phyloP scores from a whole-genome alignment of 1,140 invertebrate species.

The Spodoptera litura region DNA sequence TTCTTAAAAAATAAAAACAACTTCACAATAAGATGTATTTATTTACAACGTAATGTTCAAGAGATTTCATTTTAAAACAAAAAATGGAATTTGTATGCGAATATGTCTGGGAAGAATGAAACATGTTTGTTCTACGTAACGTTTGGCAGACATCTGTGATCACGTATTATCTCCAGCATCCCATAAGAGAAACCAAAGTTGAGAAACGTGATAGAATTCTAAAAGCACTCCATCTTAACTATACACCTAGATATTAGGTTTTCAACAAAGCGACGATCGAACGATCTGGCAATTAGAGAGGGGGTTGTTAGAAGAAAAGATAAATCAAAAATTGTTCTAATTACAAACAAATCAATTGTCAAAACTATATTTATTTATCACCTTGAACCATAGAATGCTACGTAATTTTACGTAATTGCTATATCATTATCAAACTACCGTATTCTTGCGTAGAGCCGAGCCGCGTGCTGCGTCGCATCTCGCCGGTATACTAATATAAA shows the following conservation, averaged over 20 bases:
- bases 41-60: conserved; percentile 5
- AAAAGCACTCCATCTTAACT: background rate
- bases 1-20: too few relatives aligned
- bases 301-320: background rate
- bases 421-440: conserved; percentile 83
- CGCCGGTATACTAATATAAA: conserved; percentile 81
- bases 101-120: conserved; percentile 17
- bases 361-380: conserved; percentile 66
- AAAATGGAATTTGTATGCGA: background rate
- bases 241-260: background rate
- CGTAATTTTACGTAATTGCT: conserved; percentile 83
- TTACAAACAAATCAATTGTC: conserved; percentile 53
- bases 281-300: background rate
- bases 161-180: conserved; percentile 51
- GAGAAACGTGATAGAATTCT: conserved; percentile 2
- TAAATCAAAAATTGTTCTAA: background rate
- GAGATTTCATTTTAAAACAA: conserved; percentile 6
- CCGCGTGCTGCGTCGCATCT: conserved; percentile 74
- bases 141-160: conserved; percentile 48
- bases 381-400: conserved; percentile 77
- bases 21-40: too few relatives aligned
- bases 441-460: conserved; percentile 76
- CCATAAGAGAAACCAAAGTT: conserved; percentile 29
- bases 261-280: background rate
- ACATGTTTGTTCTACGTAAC: conserved; percentile 44